These are phyloP conservation scores for Clarias platycephalus DNA, from an alignment of 2,797 vertebrate species.

Conservation along the genomic window DNA sequence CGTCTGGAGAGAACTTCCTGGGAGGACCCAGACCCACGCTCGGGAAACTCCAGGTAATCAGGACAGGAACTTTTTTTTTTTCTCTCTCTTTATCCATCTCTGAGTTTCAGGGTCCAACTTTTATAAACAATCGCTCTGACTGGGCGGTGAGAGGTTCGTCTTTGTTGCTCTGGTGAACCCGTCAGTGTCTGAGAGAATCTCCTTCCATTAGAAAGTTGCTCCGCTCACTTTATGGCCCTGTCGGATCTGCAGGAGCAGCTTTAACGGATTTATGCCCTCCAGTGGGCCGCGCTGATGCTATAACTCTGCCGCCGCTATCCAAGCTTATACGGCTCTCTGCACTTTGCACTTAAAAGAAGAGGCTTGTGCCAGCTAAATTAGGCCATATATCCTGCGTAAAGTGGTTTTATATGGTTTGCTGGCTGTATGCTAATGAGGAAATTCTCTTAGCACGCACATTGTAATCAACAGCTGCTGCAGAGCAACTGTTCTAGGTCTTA, in stretches of 20 bases:
- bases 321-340: constrained; percentile 41
- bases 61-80: neutral
- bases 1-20: constrained; percentile 74
- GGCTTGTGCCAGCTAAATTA: constrained; percentile 31
- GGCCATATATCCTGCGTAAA: constrained; percentile 34
- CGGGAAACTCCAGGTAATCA: constrained; percentile 89
- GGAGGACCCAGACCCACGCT: constrained; percentile 95
- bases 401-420: constrained; percentile 36
- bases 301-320: constrained; percentile 61
- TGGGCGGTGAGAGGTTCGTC: constrained; percentile 29
- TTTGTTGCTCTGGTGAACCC: constrained; percentile 49
- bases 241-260: constrained; percentile 42
- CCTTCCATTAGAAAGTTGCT: constrained; percentile 29
- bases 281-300: constrained; percentile 60
- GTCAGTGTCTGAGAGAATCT: constrained; percentile 40
- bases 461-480: constrained; percentile 25
- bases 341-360: constrained; percentile 45
- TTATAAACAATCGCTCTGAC: constrained; percentile 10
- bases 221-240: constrained; percentile 36
- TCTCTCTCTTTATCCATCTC: neutral
- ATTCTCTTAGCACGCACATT: constrained; percentile 22
- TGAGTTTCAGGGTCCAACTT: neutral
- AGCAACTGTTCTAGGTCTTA: neutral
- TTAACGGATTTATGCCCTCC: constrained; percentile 56
- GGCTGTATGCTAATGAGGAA: constrained; percentile 26